Evolutionary conservation across 1,140 invertebrate genomes (phyloP).

Genomic region (Xylocopa sonorina): DNA sequence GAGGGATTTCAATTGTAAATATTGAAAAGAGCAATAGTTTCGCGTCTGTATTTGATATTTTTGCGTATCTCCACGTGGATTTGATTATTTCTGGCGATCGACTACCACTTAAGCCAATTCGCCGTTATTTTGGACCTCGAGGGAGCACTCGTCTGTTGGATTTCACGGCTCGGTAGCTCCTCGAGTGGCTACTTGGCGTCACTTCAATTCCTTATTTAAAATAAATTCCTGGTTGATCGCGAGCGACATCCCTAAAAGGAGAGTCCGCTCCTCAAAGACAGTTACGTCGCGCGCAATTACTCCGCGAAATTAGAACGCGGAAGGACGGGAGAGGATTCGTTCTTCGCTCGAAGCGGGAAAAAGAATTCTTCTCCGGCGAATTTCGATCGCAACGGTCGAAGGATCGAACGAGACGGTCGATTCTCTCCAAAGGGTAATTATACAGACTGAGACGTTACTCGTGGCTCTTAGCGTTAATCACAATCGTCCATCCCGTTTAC

Average conservation of each 20-base stretch:
- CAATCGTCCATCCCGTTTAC: not conserved
- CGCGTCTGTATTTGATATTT: no score
- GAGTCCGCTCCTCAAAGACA: not conserved
- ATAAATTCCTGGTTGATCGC: not conserved
- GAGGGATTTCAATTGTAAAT: no score
- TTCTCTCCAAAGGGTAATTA: no score
- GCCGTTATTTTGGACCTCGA: not conserved
- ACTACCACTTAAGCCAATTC: not conserved
- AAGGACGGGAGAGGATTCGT: not conserved
- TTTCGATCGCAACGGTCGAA: not conserved
- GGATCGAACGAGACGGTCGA: not conserved
- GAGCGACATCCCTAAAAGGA: not conserved
- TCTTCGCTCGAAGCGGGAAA: not conserved
- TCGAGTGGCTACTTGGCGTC: not conserved
- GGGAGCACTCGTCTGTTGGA: not conserved
- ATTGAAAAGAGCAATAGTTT: no score
- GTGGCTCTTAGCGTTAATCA: not conserved
- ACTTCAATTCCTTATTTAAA: constrained; percentile 21
- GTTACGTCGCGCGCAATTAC: not conserved
- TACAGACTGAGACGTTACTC: not conserved
- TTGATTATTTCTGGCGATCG: not conserved
- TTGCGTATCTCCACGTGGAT: no score
- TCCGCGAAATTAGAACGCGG: not conserved
- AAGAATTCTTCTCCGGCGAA: no score
- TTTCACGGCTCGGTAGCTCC: not conserved